Evolutionary conservation across 2,888 invertebrate species (phyloP).

Genomic region (Endotricha flammealis): DNA sequence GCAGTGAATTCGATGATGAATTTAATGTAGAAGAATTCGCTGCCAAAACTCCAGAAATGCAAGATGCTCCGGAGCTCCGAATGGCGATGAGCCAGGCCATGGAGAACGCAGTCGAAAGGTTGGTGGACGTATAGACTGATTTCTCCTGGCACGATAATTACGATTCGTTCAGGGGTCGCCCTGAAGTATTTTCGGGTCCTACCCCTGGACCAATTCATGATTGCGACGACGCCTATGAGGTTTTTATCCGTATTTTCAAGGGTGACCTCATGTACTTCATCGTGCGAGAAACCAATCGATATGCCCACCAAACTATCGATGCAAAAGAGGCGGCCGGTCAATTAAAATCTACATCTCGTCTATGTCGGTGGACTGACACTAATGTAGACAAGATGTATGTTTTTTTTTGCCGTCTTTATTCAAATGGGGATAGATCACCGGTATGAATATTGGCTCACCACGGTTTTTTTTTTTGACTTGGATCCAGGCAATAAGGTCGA

Average conservation of each 20-base stretch:
- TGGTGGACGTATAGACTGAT: constrained; percentile 1
- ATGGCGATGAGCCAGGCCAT: not conserved
- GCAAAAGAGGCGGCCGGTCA: no score
- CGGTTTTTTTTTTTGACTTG: no score
- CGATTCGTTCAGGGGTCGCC: not conserved
- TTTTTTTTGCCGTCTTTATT: constrained; percentile 20
- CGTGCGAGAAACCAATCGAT: not conserved
- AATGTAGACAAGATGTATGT: constrained; percentile 10
- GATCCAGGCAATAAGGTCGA: no score
- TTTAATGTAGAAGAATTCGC: no score
- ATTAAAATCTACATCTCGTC: not conserved
- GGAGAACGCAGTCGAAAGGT: not conserved
- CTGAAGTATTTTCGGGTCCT: not conserved
- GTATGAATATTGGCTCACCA: constrained; percentile 10
- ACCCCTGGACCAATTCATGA: no score
- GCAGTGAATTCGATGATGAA: constrained; percentile 2
- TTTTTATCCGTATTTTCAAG: not conserved
- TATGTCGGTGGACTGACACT: no score
- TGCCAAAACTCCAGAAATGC: not conserved
- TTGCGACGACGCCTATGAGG: not conserved
- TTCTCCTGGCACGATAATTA: not conserved
- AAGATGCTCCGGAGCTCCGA: not conserved
- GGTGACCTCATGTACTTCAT: not conserved
- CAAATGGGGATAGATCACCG: constrained; percentile 20
- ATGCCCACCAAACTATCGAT: no score